These are phyloP conservation scores for Sus scrofa DNA, from an alignment of 2,113 vertebrate genomes.

Conservation along the genomic window T2T-Sscrofa CM000818.6:96599501-96600000, in stretches of 20 bases:
- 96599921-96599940: neutral
- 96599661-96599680: neutral
- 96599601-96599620: neutral
- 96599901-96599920: neutral
- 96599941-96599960: neutral
- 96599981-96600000: neutral
- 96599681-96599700: neutral
- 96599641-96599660: neutral
- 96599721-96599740: neutral
- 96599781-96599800: neutral
- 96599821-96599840: neutral
- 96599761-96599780: neutral
- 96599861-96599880: neutral
- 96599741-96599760: neutral
- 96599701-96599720: neutral
- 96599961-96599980: neutral
- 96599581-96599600: neutral
- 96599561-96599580: neutral
- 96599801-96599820: neutral
- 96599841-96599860: neutral
- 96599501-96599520: neutral
- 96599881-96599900: neutral
- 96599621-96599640: neutral
- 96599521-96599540: fast-evolving
- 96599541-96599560: neutral